Evolutionary conservation across 2,113 vertebrate genomes (phyloP).

Genomic region (Chamaea fasciata): DNA sequence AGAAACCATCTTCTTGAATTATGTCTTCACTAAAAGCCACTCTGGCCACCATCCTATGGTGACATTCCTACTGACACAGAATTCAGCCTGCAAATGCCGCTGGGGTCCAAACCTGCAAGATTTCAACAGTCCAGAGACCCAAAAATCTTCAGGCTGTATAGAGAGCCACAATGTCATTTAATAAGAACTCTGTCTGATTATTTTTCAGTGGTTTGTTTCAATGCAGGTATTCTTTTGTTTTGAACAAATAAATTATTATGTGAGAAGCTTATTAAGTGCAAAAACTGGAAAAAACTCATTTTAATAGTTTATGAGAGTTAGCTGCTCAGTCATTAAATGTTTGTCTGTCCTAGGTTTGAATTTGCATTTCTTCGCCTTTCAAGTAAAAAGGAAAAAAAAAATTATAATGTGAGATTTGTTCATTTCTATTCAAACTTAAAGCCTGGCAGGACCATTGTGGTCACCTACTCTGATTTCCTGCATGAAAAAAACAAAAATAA

Average conservation of each 20-base stretch:
- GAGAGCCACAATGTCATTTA: neutral
- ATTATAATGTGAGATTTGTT: neutral
- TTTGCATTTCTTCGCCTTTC: conserved; percentile 16
- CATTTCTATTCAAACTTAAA: conserved; percentile 17
- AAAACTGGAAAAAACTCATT: neutral
- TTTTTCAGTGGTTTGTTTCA: neutral
- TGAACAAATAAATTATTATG: neutral
- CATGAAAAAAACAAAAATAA: conserved; percentile 9
- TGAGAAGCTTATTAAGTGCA: neutral
- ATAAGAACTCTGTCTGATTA: neutral
- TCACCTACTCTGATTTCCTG: conserved; percentile 35
- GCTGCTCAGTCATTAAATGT: neutral
- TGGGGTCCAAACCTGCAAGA: neutral
- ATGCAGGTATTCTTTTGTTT: neutral
- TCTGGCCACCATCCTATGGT: neutral
- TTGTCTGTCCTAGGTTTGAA: neutral
- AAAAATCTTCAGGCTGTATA: neutral
- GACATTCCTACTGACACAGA: neutral
- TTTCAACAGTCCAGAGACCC: neutral
- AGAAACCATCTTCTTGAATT: neutral
- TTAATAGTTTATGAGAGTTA: neutral
- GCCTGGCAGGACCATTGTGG: neutral
- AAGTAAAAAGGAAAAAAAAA: neutral
- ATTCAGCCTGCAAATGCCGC: neutral
- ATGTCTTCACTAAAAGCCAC: neutral